A percentile compares a stretch with the other conserved stretches of the same genome.
phyloP scores from a whole-genome alignment of 2,888 invertebrate species.

The Rhagonycha fulva region DNA sequence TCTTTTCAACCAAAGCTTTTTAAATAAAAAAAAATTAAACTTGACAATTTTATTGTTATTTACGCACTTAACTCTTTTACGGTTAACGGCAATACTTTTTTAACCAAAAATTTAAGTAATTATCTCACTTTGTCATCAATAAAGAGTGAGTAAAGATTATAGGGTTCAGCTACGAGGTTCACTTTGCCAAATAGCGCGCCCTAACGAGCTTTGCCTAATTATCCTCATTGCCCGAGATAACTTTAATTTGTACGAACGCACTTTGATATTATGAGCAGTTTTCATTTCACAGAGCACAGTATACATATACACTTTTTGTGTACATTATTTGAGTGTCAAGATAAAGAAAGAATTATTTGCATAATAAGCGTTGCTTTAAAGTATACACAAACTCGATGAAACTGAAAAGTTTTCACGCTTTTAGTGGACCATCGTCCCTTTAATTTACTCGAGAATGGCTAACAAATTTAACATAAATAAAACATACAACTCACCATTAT shows the following conservation, averaged over 20 bases:
- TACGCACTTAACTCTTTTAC: neutral
- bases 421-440: constrained; percentile 5
- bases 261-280: constrained; percentile 35
- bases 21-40: neutral
- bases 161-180: constrained; percentile 19
- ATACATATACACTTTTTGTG: constrained; percentile 33
- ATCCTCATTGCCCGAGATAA: constrained; percentile 37
- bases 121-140: constrained; percentile 25
- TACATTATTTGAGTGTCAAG: constrained; percentile 34
- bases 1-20: neutral
- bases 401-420: constrained; percentile 20
- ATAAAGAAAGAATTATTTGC: constrained; percentile 37
- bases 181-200: constrained; percentile 26
- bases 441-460: constrained; percentile 1
- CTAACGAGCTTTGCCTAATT: constrained; percentile 34
- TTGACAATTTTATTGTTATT: neutral
- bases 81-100: constrained; percentile 1
- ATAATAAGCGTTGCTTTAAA: constrained; percentile 23
- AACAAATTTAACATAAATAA: constrained; percentile 3
- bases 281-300: constrained; percentile 33
- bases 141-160: constrained; percentile 24
- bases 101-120: constrained; percentile 11
- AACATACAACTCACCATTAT: constrained; percentile 7
- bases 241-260: constrained; percentile 36
- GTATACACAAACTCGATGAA: constrained; percentile 11